Percentiles rank a stretch among this genome's conserved stretches.
phyloP scores from a whole-genome alignment of 2,797 vertebrate species.

The Diceros bicornis region DNA sequence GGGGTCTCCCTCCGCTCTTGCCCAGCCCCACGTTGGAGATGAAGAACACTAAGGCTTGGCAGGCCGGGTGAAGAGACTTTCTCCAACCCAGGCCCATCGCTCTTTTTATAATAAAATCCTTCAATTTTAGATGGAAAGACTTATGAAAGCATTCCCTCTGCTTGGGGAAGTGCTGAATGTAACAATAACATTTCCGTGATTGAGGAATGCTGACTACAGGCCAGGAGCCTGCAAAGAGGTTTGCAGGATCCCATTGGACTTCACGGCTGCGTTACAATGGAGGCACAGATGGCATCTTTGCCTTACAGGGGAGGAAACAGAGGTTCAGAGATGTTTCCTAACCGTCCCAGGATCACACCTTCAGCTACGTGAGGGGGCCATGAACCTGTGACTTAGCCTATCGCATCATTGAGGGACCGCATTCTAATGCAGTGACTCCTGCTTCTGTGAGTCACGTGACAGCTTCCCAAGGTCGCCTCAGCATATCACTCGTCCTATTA shows the following conservation, averaged over 20 bases:
- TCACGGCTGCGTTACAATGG: fast-evolving
- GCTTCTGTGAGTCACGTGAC: fast-evolving
- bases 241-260: neutral
- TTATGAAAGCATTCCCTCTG: neutral
- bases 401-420: fast-evolving
- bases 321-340: neutral
- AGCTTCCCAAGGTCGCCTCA: fast-evolving
- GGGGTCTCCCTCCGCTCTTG: fast-evolving
- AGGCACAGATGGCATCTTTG: neutral
- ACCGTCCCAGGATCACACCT: no score
- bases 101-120: neutral
- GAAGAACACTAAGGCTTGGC: fast-evolving
- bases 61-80: fast-evolving
- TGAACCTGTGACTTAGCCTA: fast-evolving
- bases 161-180: fast-evolving
- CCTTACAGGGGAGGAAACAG: neutral
- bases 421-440: fast-evolving
- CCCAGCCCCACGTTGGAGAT: fast-evolving
- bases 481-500: fast-evolving
- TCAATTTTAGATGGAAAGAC: neutral
- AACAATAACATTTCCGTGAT: fast-evolving
- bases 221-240: fast-evolving
- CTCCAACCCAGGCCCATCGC: fast-evolving
- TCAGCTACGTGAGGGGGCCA: fast-evolving
- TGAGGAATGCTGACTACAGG: fast-evolving